Conservation (phyloP, 1,140 invertebrate genomes). For the Liolophura sinensis region DNA sequence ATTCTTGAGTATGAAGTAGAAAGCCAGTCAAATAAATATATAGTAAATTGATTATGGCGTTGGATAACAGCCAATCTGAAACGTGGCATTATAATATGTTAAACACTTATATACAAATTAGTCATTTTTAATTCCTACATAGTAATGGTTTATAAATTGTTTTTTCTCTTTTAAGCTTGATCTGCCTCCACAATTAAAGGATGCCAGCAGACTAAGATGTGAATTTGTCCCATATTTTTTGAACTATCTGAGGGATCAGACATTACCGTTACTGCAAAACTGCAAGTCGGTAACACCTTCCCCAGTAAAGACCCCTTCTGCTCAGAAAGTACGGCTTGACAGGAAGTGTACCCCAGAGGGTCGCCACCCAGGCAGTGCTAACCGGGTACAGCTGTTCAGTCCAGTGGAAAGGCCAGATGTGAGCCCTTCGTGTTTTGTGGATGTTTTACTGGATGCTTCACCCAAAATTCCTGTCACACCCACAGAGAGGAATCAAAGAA, state of each 20-base stretch:
- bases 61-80: too few species aligned
- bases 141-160: too few species aligned
- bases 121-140: too few species aligned
- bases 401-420: conserved; percentile 1
- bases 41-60: too few species aligned
- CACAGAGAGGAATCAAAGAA: not conserved
- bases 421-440: conserved; percentile 7
- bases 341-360: not conserved
- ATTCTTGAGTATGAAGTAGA: too few species aligned
- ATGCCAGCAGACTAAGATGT: conserved; percentile 1
- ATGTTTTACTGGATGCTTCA: conserved; percentile 16
- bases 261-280: conserved; percentile 30
- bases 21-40: too few species aligned
- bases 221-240: conserved; percentile 41
- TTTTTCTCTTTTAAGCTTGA: too few species aligned
- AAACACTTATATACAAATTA: too few species aligned
- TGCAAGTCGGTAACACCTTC: conserved; percentile 26
- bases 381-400: conserved; percentile 30
- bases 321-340: conserved; percentile 17
- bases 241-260: conserved; percentile 38
- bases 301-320: conserved; percentile 32
- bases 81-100: too few species aligned
- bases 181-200: not conserved
- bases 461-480: conserved; percentile 9
- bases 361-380: conserved; percentile 9